Evolutionary conservation across 2,113 vertebrate species (phyloP).

Genomic region (Chaetops frenatus): DNA sequence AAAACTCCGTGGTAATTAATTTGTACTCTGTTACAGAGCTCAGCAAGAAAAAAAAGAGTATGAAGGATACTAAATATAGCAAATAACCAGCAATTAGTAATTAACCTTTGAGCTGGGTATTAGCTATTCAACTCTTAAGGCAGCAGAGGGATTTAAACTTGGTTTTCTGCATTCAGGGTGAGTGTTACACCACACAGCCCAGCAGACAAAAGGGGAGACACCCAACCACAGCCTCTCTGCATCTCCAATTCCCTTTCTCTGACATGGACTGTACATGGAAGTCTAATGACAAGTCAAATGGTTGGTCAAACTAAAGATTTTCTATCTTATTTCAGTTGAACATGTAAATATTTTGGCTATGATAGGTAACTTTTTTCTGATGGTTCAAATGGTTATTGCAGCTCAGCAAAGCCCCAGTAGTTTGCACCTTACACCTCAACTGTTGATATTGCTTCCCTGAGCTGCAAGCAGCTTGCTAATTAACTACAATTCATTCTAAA

Average conservation of each 20-base stretch:
- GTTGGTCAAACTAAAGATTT: background rate
- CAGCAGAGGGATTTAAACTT: background rate
- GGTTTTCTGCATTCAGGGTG: background rate
- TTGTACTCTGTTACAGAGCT: background rate
- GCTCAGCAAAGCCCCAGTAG: background rate
- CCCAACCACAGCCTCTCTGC: background rate
- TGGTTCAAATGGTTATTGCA: background rate
- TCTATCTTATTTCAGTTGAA: background rate
- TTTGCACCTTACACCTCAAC: background rate
- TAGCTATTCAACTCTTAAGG: background rate
- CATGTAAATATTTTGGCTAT: background rate
- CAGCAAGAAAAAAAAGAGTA: background rate
- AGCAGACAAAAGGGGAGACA: background rate
- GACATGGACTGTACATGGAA: background rate
- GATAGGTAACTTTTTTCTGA: background rate
- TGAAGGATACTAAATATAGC: slow-evolving; percentile 1
- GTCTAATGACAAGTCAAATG: background rate
- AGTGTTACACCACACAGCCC: background rate
- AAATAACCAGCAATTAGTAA: slow-evolving; percentile 36
- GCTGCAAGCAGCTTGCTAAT: slow-evolving; percentile 17
- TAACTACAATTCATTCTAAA: background rate
- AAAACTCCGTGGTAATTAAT: background rate
- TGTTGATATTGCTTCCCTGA: background rate
- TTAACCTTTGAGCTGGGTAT: slow-evolving; percentile 37
- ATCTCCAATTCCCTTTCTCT: background rate